Conservation (phyloP, 2,888 invertebrate genomes). For the Ectobius pallidus region DNA sequence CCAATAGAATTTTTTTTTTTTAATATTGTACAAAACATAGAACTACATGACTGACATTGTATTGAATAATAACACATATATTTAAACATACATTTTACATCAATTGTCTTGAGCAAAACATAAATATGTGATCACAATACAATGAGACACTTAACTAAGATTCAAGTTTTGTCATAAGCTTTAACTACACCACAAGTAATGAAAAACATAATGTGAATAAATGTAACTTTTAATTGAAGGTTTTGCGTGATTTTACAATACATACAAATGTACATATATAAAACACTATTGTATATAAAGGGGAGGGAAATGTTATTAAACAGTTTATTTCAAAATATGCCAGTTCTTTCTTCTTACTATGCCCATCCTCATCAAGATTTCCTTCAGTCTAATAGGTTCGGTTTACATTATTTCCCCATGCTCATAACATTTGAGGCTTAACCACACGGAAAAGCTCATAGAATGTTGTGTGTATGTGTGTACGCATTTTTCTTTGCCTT, state of each 20-base stretch:
- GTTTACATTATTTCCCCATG: background rate
- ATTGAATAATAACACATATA: no score
- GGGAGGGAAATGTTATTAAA: constrained; percentile 23
- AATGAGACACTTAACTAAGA: no score
- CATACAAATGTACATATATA: constrained; percentile 20
- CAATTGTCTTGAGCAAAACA: no score
- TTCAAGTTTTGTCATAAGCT: no score
- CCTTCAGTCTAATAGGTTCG: background rate
- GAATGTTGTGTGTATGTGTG: constrained; percentile 23
- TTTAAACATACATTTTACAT: no score
- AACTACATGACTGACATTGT: no score
- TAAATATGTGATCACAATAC: no score
- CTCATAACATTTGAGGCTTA: background rate
- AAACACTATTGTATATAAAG: constrained; percentile 15
- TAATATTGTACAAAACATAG: no score
- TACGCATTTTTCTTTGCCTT: constrained; percentile 28
- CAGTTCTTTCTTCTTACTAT: background rate
- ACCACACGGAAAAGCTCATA: background rate
- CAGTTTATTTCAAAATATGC: background rate
- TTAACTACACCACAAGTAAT: no score
- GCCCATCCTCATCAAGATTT: constrained; percentile 1
- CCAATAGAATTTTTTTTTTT: no score
- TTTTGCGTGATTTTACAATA: constrained; percentile 29
- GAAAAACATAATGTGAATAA: no score
- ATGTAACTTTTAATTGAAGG: constrained; percentile 3